Evolutionary conservation across 2,797 vertebrate species (phyloP).

Genomic region (Myripristis jacobus): DNA sequence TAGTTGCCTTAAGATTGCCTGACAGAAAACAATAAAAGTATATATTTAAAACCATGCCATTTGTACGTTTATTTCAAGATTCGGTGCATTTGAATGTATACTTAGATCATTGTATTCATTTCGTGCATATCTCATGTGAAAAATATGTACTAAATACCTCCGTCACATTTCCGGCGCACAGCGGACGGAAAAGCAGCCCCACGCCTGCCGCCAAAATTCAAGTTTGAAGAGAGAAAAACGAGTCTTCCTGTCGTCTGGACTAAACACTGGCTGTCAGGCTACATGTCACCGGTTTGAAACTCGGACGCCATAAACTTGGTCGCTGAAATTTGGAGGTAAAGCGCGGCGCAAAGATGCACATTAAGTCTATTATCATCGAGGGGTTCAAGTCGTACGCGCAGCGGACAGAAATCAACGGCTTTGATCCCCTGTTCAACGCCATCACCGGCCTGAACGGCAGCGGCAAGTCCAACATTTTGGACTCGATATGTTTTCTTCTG

Average conservation of each 20-base stretch:
- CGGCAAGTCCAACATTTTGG: constrained; percentile 97
- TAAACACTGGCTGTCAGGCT: constrained; percentile 33
- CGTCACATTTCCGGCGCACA: constrained; percentile 34
- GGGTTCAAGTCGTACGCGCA: constrained; percentile 98
- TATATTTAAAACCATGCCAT: accelerated
- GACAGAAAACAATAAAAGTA: constrained; percentile 25
- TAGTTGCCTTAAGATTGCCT: constrained; percentile 58
- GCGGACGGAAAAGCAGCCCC: background rate
- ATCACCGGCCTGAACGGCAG: constrained; percentile 98
- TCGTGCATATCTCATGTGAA: too few relatives aligned
- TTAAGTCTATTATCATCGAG: constrained; percentile 93
- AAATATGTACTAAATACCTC: background rate
- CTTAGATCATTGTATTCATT: accelerated
- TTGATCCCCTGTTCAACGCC: constrained; percentile 96
- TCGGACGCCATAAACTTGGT: background rate
- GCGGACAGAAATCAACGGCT: constrained; percentile 90
- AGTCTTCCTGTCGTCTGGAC: constrained; percentile 16
- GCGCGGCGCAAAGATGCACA: constrained; percentile 86
- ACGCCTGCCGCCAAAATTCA: constrained; percentile 84
- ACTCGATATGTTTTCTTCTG: constrained; percentile 95
- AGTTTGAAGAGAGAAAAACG: constrained; percentile 52
- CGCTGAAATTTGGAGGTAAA: constrained; percentile 8
- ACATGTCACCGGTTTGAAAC: background rate
- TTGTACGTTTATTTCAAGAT: accelerated
- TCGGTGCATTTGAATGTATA: accelerated